These are phyloP conservation scores for Poecilobothrus nobilitatus DNA, from an alignment of 2,888 invertebrate genomes.

Conservation along the genomic window DNA sequence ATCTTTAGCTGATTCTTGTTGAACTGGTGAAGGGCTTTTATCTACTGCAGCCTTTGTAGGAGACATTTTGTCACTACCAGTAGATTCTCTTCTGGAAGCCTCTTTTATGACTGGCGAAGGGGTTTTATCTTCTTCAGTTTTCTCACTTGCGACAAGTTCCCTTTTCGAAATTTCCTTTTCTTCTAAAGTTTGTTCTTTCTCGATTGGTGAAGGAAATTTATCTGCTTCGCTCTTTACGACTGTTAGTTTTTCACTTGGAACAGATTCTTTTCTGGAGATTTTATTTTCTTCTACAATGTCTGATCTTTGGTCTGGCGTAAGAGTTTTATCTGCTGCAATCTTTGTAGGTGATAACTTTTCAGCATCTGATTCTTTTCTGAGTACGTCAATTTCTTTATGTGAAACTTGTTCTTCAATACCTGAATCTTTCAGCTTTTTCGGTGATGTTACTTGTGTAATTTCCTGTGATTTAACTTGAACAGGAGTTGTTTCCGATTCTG, in stretches of 20 bases:
- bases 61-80: slow-evolving; percentile 11
- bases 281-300: slow-evolving; percentile 22
- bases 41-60: not conserved
- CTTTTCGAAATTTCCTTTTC: slow-evolving; percentile 15
- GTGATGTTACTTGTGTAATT: too few relatives aligned
- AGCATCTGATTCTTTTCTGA: not conserved
- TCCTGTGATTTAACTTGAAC: not conserved
- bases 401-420: slow-evolving; percentile 10
- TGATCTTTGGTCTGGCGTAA: slow-evolving; percentile 17
- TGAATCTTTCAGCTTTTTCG: slow-evolving; percentile 19
- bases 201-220: slow-evolving; percentile 7
- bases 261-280: slow-evolving; percentile 5
- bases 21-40: slow-evolving; percentile 1
- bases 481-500: slow-evolving; percentile 22
- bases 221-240: slow-evolving; percentile 1
- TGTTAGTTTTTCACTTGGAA: not conserved
- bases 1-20: slow-evolving; percentile 19
- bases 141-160: not conserved
- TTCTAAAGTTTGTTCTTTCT: not conserved
- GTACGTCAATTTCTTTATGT: too few relatives aligned
- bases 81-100: slow-evolving; percentile 15
- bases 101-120: slow-evolving; percentile 15
- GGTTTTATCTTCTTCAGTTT: slow-evolving; percentile 9
- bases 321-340: too few relatives aligned
- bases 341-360: not conserved